Conservation (phyloP, 1,140 invertebrate species). For the Drosophila sturtevanti region DNA sequence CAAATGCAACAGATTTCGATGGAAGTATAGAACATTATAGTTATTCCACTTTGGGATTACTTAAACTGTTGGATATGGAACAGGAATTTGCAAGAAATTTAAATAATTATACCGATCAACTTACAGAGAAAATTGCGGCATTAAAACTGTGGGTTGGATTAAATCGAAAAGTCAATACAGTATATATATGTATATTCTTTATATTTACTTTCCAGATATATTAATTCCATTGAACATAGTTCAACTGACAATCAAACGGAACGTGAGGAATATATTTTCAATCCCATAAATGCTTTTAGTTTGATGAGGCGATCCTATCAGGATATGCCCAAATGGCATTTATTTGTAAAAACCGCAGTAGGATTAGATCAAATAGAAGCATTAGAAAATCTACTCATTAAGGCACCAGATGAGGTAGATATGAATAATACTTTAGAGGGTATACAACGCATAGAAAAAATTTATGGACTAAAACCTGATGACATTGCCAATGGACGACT, state of each 20-base stretch:
- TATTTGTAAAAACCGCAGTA: slow-evolving; percentile 12
- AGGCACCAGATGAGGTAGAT: slow-evolving; percentile 93
- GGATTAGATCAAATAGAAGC: slow-evolving; percentile 83
- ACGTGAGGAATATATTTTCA: slow-evolving; percentile 82
- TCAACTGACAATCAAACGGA: slow-evolving; percentile 88
- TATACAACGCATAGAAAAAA: slow-evolving; percentile 95
- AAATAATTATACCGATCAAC: slow-evolving; percentile 8
- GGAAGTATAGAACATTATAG: background rate
- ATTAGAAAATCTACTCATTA: slow-evolving; percentile 87
- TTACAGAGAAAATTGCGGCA: slow-evolving; percentile 37
- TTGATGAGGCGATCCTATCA: slow-evolving; percentile 50
- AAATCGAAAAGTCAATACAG: background rate
- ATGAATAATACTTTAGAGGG: slow-evolving; percentile 94
- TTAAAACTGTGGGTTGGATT: slow-evolving; percentile 31
- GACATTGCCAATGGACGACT: slow-evolving; percentile 94
- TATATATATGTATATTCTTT: too few relatives aligned
- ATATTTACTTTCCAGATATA: slow-evolving; percentile 12
- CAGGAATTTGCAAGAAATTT: background rate
- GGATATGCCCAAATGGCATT: slow-evolving; percentile 54
- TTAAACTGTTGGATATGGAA: background rate
- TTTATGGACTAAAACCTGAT: slow-evolving; percentile 94
- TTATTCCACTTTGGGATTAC: background rate
- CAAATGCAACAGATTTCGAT: background rate
- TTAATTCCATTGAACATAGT: slow-evolving; percentile 82
- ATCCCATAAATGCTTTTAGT: slow-evolving; percentile 60